Conservation (phyloP, 2,888 invertebrate genomes). For the Beris morrisii region DNA sequence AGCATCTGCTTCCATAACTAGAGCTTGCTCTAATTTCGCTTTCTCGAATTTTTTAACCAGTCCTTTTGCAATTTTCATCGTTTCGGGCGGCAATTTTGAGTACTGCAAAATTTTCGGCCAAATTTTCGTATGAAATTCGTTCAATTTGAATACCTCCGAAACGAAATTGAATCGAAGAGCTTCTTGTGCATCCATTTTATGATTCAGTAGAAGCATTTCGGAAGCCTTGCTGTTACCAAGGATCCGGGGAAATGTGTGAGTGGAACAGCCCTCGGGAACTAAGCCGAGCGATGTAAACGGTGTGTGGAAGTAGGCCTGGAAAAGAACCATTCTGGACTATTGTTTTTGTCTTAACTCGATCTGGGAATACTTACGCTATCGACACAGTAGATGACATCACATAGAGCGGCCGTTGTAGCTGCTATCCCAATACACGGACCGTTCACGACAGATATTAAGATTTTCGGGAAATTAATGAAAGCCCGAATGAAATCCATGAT, state of each 20-base stretch:
- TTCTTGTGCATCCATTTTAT: constrained; percentile 77
- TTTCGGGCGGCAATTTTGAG: constrained; percentile 60
- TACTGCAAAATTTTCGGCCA: constrained; percentile 62
- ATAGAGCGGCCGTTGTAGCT: constrained; percentile 80
- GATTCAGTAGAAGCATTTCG: constrained; percentile 68
- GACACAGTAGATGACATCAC: constrained; percentile 87
- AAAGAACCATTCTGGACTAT: constrained; percentile 37
- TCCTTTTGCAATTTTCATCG: constrained; percentile 70
- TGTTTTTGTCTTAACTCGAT: background rate
- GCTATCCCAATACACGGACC: constrained; percentile 93
- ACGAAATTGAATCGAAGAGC: constrained; percentile 78
- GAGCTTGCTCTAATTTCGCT: constrained; percentile 65
- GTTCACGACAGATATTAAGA: constrained; percentile 85
- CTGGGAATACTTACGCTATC: constrained; percentile 62
- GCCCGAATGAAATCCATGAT: constrained; percentile 69
- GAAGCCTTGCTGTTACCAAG: constrained; percentile 78
- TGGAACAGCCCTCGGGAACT: constrained; percentile 87
- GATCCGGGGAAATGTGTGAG: constrained; percentile 79
- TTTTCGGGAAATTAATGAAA: constrained; percentile 85
- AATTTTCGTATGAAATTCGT: constrained; percentile 63
- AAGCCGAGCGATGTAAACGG: constrained; percentile 86
- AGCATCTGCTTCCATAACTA: constrained; percentile 68
- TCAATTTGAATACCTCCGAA: constrained; percentile 71
- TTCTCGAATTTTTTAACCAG: constrained; percentile 65
- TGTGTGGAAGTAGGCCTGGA: constrained; percentile 82